Percentiles rank a stretch among this genome's conserved stretches.
Evolutionary conservation across 1,140 invertebrate genomes (phyloP).

Genomic region (Drosophila malerkotliana): DNA sequence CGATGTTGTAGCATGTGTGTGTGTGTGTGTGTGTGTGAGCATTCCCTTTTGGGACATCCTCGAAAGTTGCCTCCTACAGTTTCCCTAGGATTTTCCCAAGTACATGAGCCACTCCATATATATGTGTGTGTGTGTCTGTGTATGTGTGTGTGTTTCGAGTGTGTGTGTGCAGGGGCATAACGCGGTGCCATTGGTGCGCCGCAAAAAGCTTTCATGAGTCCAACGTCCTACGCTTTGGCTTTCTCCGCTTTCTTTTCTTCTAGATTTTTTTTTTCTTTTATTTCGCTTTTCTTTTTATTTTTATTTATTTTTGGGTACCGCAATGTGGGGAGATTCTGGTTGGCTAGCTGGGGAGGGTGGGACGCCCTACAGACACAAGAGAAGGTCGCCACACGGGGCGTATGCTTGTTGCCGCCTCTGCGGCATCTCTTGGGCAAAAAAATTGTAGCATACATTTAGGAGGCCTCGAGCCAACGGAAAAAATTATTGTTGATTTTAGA

Average conservation of each 20-base stretch:
- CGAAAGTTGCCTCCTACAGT: slow-evolving; percentile 32
- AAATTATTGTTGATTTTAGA: background rate
- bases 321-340: slow-evolving; percentile 51
- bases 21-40: slow-evolving; percentile 20
- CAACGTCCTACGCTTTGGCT: slow-evolving; percentile 60
- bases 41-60: slow-evolving; percentile 58
- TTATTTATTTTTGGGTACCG: slow-evolving; percentile 35
- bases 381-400: slow-evolving; percentile 12
- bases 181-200: slow-evolving; percentile 84
- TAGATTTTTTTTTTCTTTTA: slow-evolving; percentile 22
- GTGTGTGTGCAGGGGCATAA: slow-evolving; percentile 78
- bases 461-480: slow-evolving; percentile 1
- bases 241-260: slow-evolving; percentile 31
- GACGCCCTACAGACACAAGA: background rate
- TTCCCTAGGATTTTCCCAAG: slow-evolving; percentile 7
- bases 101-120: slow-evolving; percentile 6
- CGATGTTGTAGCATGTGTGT: slow-evolving; percentile 28
- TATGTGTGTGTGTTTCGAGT: slow-evolving; percentile 33
- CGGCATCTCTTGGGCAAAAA: background rate
- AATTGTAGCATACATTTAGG: background rate
- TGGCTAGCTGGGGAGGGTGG: slow-evolving; percentile 12
- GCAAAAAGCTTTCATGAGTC: slow-evolving; percentile 83
- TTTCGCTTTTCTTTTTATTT: background rate
- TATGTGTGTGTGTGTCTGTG: slow-evolving; percentile 15
- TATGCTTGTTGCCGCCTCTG: slow-evolving; percentile 27